A percentile compares a stretch with the other conserved stretches of the same genome.
Evolutionary conservation across 2,888 invertebrate species (phyloP).

Genomic region (Melinaea menophilus): DNA sequence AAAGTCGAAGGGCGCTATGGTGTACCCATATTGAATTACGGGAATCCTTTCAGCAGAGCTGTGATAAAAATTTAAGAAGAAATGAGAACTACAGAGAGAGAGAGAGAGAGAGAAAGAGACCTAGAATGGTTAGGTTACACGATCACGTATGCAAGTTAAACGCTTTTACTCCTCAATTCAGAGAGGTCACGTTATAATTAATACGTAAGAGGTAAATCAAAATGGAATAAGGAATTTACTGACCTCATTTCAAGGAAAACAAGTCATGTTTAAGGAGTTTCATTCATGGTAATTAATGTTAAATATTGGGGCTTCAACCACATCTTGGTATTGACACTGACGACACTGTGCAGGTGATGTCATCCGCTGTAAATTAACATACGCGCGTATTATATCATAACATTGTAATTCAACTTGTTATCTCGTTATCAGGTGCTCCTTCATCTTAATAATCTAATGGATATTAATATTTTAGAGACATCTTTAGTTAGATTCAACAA

Average conservation of each 20-base stretch:
- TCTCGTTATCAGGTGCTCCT: conserved; percentile 28
- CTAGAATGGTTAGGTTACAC: not conserved
- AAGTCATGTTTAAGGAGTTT: conserved; percentile 23
- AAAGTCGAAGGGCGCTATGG: no score
- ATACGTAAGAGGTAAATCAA: conserved; percentile 4
- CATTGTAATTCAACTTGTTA: conserved; percentile 32
- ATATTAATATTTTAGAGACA: no score
- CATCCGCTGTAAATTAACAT: conserved; percentile 62
- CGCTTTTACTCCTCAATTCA: not conserved
- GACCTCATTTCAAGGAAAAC: conserved; percentile 24
- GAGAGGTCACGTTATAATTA: not conserved
- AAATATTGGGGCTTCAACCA: conserved; percentile 31
- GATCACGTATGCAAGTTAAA: not conserved
- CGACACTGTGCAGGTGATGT: conserved; percentile 47
- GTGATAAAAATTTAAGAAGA: no score
- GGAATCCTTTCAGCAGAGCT: not conserved
- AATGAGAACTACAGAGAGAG: no score
- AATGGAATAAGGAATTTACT: conserved; percentile 14
- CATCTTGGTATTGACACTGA: conserved; percentile 35
- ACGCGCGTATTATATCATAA: conserved; percentile 43
- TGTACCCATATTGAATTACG: not conserved
- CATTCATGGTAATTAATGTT: conserved; percentile 34
- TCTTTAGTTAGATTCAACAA: no score
- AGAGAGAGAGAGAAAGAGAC: not conserved
- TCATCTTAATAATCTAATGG: conserved; percentile 1